Evolutionary conservation across 2,888 invertebrate species (phyloP).

Genomic region (Tipula vernalis): DNA sequence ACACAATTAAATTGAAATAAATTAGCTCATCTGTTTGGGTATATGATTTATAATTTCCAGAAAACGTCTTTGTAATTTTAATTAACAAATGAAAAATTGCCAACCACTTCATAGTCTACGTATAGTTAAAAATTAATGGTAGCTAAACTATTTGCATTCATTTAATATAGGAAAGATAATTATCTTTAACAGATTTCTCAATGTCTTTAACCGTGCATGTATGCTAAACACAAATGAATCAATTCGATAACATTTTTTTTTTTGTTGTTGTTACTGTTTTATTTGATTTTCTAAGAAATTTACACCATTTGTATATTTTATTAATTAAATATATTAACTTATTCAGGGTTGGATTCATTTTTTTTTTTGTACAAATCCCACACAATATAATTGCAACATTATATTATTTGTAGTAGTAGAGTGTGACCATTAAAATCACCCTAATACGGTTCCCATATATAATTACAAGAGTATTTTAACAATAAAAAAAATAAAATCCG

Average conservation of each 20-base stretch:
- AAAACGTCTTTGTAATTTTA: background rate
- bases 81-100: background rate
- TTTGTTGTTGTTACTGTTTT: background rate
- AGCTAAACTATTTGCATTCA: background rate
- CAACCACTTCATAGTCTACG: background rate
- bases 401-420: background rate
- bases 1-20: background rate
- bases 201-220: background rate
- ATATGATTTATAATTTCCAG: background rate
- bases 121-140: background rate
- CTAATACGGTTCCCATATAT: background rate
- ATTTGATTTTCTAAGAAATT: background rate
- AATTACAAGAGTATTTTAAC: background rate
- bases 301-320: slow-evolving; percentile 4
- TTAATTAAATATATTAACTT: background rate
- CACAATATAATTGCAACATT: background rate
- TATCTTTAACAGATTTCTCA: background rate
- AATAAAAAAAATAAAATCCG: background rate
- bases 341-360: background rate
- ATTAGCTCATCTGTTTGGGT: background rate
- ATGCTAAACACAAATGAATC: background rate
- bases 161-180: background rate
- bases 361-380: background rate
- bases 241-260: background rate
- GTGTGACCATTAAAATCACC: background rate